Evolutionary conservation across 2,797 vertebrate species (phyloP), one percentile per base, ranked within the genome.

Genomic region (Gallinago nigripennis): DNA sequence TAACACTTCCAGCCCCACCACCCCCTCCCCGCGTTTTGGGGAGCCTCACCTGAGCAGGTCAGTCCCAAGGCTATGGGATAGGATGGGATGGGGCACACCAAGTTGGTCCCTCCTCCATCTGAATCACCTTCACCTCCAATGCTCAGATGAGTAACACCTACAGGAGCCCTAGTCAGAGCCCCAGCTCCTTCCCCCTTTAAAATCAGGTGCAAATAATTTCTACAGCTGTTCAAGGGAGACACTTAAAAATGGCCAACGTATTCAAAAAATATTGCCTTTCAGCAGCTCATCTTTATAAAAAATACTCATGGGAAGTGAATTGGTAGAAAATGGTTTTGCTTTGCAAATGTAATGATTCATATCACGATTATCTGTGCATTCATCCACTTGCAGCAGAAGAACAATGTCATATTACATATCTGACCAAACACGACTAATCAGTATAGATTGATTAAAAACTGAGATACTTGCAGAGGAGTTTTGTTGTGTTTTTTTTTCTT

Each of bases 301-400:
- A 70, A 66, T 16, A 15, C 66, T 94, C 77, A 43, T 37, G 30
- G 70, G 58, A 90, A 83, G 54, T 35, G 43, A 82, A 82, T 56
- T 70, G 41, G 48, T 79, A 73, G 73, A 88, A 97, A 94, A 94
- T 66, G 45, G 60, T 88, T 92, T 94, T 93, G 66, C 80, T 95
- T 95, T 94, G 82, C 80, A 92, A 91, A 86, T 66, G 51, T 90
- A 95, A 88, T 86, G 88, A 94, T 90, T 94, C 85, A 68, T 88
- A 64, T 50, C 31, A 35, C 16, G 60, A 86, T 86, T 88, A 84
- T 51, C 83, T 82, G 82, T 86, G 90, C 60, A 80, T 88, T 92
- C 73, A 86, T 73, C 57, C 68, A 77, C 37, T 76, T 78, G 63
- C 56, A 94, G 82, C 63, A 91, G 77, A 61, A 93, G 70, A 95